Evolutionary conservation across 2,113 vertebrate genomes (phyloP).

Genomic region (Sinosuthora webbiana): DNA sequence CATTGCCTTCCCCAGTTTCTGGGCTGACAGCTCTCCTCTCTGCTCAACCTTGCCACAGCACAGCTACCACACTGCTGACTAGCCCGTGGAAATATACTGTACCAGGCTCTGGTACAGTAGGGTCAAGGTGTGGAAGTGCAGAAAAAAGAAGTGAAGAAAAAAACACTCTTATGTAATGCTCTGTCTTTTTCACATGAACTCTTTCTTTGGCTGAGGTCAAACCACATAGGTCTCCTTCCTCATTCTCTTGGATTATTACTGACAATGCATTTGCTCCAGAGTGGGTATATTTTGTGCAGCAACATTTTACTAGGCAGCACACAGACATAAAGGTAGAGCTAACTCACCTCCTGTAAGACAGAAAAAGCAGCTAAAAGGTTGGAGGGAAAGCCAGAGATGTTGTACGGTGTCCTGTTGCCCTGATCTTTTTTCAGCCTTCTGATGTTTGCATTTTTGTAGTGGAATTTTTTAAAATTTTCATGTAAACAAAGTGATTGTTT

Average conservation of each 20-base stretch:
- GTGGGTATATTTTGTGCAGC: rapidly evolving
- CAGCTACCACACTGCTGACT: not conserved
- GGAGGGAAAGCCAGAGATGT: not conserved
- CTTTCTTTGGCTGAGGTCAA: not conserved
- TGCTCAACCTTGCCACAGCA: not conserved
- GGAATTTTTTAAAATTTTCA: no score
- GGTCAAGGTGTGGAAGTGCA: not conserved
- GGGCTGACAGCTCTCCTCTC: not conserved
- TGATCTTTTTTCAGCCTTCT: no score
- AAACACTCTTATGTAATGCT: not conserved
- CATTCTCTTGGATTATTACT: not conserved
- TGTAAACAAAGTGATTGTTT: no score
- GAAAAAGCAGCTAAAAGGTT: not conserved
- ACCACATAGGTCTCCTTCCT: not conserved
- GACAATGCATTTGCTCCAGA: not conserved
- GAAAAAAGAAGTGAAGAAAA: not conserved
- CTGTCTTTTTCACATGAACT: not conserved
- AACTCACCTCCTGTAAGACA: not conserved
- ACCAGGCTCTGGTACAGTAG: not conserved
- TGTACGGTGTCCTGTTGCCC: no score
- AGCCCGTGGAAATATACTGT: not conserved
- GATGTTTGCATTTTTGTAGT: no score
- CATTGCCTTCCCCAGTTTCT: not conserved
- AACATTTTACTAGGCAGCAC: not conserved
- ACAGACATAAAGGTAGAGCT: not conserved